A percentile compares a stretch with the other conserved stretches of the same genome.
These are phyloP conservation scores for Megathymus violae DNA, from an alignment of 1,140 invertebrate genomes.

Conservation along the genomic window DNA sequence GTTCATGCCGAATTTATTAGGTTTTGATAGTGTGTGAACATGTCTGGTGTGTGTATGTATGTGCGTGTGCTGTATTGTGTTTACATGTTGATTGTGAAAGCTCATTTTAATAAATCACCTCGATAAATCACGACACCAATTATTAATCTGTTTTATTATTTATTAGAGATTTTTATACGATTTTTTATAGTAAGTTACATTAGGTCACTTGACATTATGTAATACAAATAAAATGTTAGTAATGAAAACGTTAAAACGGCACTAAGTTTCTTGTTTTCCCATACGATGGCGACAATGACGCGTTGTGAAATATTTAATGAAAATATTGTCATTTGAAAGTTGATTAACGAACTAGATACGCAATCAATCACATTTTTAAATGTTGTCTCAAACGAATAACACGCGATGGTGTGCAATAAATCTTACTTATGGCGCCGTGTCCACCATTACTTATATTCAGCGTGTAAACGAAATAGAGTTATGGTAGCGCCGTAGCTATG, in stretches of 20 bases:
- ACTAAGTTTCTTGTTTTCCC: not conserved
- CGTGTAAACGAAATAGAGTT: conserved; percentile 34
- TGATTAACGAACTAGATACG: not conserved
- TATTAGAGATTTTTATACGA: no score
- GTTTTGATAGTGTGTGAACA: no score
- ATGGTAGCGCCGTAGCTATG: conserved; percentile 13
- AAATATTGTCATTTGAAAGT: not conserved
- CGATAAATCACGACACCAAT: not conserved
- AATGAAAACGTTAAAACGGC: no score
- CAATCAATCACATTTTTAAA: not conserved
- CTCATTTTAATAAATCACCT: conserved; percentile 23
- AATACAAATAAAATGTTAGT: no score
- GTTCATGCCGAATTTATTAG: no score
- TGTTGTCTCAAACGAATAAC: not conserved
- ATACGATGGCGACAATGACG: not conserved
- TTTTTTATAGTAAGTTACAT: no score
- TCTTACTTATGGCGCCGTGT: conserved; percentile 11
- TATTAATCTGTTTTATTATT: no score
- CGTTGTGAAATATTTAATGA: not conserved
- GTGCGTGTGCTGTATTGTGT: no score
- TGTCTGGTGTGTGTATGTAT: no score
- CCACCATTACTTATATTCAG: conserved; percentile 18
- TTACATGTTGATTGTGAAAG: no score
- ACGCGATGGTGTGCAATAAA: conserved; percentile 12
- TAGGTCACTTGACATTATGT: no score